A percentile compares a stretch with the other conserved stretches of the same genome.
Evolutionary conservation across 2,113 vertebrate species (phyloP).

Genomic region (Promerops cafer): DNA sequence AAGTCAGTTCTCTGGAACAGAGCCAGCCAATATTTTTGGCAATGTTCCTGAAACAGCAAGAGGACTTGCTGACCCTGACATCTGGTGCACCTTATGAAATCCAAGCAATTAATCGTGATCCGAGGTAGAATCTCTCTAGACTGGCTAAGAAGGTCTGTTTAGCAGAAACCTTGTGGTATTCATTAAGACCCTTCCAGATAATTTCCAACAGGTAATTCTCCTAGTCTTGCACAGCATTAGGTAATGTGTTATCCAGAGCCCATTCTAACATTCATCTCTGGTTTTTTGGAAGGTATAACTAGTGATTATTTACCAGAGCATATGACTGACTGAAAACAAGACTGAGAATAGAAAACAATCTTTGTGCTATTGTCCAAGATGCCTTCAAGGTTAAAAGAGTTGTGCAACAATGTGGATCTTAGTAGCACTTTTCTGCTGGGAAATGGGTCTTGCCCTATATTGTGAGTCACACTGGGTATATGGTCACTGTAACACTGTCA

Average conservation of each 20-base stretch:
- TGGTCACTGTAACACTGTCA: neutral
- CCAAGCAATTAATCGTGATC: constrained; percentile 52
- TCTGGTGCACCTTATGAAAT: constrained; percentile 64
- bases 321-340: neutral
- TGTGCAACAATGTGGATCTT: neutral
- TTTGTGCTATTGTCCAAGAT: neutral
- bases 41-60: constrained; percentile 27
- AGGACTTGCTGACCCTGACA: constrained; percentile 56
- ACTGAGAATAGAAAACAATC: neutral
- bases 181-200: constrained; percentile 31
- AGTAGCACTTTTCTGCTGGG: neutral
- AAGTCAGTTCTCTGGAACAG: constrained; percentile 38
- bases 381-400: neutral
- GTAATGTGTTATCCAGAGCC: neutral
- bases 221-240: constrained; percentile 4
- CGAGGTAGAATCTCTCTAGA: constrained; percentile 51
- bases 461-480: neutral
- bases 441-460: neutral
- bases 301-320: neutral
- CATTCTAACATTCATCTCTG: neutral
- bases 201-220: constrained; percentile 62
- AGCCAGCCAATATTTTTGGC: constrained; percentile 56
- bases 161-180: constrained; percentile 55
- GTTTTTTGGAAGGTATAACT: neutral
- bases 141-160: constrained; percentile 29